Conservation (phyloP, 2,888 invertebrate genomes). For the Theodoxus fluviatilis region DNA sequence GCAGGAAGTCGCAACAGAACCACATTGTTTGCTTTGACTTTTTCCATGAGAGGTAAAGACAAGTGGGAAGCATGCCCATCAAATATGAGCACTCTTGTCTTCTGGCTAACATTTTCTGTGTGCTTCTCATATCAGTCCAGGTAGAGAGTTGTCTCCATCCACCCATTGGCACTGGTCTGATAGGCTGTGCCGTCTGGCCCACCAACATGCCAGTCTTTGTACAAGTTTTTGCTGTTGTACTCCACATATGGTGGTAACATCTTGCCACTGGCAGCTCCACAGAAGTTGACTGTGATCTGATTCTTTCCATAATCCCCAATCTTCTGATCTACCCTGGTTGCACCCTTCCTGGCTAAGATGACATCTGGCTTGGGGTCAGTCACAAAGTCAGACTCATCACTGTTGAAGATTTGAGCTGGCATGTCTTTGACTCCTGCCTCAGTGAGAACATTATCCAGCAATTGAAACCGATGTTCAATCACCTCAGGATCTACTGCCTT, state of each 20-base stretch:
- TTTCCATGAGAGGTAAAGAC: not conserved
- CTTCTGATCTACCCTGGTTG: conserved; percentile 26
- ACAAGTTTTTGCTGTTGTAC: conserved; percentile 30
- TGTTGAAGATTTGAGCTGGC: conserved; percentile 30
- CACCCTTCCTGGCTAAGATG: conserved; percentile 25
- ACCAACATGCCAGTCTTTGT: conserved; percentile 27
- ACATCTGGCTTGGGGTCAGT: conserved; percentile 26
- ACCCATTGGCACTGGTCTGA: conserved; percentile 10
- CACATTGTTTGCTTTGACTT: conserved; percentile 13
- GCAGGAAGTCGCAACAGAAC: conserved; percentile 18
- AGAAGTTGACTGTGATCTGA: conserved; percentile 30
- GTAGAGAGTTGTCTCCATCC: conserved; percentile 22
- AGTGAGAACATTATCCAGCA: conserved; percentile 21
- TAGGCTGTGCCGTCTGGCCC: conserved; percentile 24
- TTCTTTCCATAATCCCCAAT: conserved; percentile 26
- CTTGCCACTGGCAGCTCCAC: conserved; percentile 28
- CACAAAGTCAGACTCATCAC: conserved; percentile 29
- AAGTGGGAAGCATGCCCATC: conserved; percentile 28
- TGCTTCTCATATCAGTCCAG: conserved; percentile 28
- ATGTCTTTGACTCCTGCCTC: conserved; percentile 22
- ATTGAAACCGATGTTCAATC: conserved; percentile 27
- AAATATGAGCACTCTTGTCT: conserved; percentile 58
- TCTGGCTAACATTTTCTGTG: conserved; percentile 23
- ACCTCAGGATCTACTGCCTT: conserved; percentile 27
- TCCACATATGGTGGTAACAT: conserved; percentile 31